These are phyloP conservation scores for Paralichthys olivaceus DNA, from an alignment of 2,113 vertebrate species.

Conservation along the genomic window DNA sequence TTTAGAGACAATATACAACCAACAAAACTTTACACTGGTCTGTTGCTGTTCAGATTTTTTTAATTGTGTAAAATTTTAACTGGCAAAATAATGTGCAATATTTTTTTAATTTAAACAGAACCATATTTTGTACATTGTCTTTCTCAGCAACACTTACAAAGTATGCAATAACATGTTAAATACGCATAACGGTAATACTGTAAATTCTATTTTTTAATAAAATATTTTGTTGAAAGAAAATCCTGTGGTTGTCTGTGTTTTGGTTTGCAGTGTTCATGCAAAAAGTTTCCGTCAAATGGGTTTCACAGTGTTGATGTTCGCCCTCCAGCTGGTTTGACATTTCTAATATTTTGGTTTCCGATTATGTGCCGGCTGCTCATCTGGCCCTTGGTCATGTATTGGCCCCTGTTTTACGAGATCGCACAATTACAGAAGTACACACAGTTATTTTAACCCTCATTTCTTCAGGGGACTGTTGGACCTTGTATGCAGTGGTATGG, in stretches of 20 bases:
- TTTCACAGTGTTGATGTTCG: conserved; percentile 29
- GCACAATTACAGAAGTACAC: background rate
- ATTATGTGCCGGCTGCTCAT: conserved; percentile 27
- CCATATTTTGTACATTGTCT: background rate
- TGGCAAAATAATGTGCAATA: background rate
- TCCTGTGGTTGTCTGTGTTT: background rate
- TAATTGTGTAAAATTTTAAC: background rate
- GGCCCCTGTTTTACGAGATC: background rate
- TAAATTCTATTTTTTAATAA: conserved; percentile 55
- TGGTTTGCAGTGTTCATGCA: background rate
- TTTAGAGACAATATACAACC: conserved; percentile 40
- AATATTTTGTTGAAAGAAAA: conserved; percentile 8
- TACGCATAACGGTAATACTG: conserved; percentile 11
- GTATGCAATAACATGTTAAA: conserved; percentile 23
- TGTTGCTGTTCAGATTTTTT: background rate
- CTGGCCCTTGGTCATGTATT: conserved; percentile 10
- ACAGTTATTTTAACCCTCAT: background rate
- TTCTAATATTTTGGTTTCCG: conserved; percentile 33
- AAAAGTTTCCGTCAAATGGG: conserved; percentile 2
- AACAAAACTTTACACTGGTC: background rate
- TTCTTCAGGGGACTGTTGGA: no score
- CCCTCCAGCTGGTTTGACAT: conserved; percentile 46
- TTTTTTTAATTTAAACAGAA: conserved; percentile 16
- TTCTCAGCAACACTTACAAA: background rate
- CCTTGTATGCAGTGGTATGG: no score